Conservation (phyloP, 2,888 invertebrate species). For the Druceiella hillmani region DNA sequence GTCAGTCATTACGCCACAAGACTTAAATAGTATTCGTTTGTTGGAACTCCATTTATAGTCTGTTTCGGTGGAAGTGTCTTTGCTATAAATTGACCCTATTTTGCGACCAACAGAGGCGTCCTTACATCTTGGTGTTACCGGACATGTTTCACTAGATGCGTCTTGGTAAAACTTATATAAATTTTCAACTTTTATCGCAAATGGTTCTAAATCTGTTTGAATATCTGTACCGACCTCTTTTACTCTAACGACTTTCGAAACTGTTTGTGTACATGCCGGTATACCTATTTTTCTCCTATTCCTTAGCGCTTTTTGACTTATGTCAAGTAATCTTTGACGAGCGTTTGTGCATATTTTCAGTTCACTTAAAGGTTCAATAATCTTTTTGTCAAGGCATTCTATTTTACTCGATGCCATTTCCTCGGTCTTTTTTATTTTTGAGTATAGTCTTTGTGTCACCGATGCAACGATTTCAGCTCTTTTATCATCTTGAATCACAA, state of each 20-base stretch:
- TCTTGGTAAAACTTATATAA: constrained; percentile 33
- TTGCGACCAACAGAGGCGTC: constrained; percentile 41
- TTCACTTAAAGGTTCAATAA: constrained; percentile 46
- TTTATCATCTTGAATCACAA: constrained; percentile 42
- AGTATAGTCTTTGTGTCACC: constrained; percentile 62
- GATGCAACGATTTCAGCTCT: constrained; percentile 66
- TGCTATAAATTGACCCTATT: constrained; percentile 32
- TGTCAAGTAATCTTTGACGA: constrained; percentile 50
- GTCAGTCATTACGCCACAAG: constrained; percentile 43
- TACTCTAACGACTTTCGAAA: constrained; percentile 43
- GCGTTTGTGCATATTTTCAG: constrained; percentile 55
- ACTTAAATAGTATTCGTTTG: constrained; percentile 31
- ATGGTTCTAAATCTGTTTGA: constrained; percentile 47
- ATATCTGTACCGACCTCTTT: constrained; percentile 54
- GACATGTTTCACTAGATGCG: constrained; percentile 39
- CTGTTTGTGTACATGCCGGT: constrained; percentile 56
- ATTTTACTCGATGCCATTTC: constrained; percentile 40
- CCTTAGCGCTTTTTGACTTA: constrained; percentile 53
- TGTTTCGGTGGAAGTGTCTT: constrained; percentile 36
- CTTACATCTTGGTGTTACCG: constrained; percentile 45
- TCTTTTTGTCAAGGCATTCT: constrained; percentile 41
- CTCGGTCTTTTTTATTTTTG: constrained; percentile 51
- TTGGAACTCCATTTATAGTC: constrained; percentile 31
- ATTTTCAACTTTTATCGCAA: constrained; percentile 33
- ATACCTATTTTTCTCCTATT: constrained; percentile 47